These are phyloP conservation scores for Tylochromis polylepis DNA, from an alignment of 2,113 vertebrate species.

Conservation along the genomic window DNA sequence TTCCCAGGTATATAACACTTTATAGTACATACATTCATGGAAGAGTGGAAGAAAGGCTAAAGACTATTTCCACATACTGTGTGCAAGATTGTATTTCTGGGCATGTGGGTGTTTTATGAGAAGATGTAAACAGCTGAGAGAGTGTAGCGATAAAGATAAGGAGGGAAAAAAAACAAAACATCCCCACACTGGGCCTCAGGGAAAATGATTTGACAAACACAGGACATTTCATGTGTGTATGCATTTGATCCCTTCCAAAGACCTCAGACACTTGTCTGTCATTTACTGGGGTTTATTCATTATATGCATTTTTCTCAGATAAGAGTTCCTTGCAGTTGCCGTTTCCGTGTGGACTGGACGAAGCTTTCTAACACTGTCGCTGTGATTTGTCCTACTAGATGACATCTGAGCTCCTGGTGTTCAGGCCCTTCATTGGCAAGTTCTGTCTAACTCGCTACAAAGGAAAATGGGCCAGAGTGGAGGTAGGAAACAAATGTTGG, in stretches of 20 bases:
- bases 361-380: neutral
- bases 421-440: constrained; percentile 86
- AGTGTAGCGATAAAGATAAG: neutral
- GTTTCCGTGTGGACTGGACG: neutral
- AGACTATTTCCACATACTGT: neutral
- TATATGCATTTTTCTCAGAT: neutral
- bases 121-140: neutral
- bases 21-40: neutral
- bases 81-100: neutral
- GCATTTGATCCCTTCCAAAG: neutral
- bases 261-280: neutral
- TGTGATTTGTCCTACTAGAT: constrained; percentile 50
- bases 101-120: neutral
- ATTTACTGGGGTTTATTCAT: neutral
- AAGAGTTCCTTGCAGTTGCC: neutral
- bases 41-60: neutral
- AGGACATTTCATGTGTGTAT: no score
- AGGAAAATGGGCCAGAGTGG: constrained; percentile 87
- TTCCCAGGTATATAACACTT: constrained; percentile 72
- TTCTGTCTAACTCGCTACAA: constrained; percentile 84
- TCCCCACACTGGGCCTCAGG: neutral
- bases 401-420: constrained; percentile 78
- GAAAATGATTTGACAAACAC: neutral
- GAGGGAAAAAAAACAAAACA: neutral
- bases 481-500: constrained; percentile 72